Percentiles rank a stretch among this genome's conserved stretches.
phyloP scores from a whole-genome alignment of 30 jellyfish, hydroid and myxozoan genomes.

The Pseudorhiza aurosa region DNA sequence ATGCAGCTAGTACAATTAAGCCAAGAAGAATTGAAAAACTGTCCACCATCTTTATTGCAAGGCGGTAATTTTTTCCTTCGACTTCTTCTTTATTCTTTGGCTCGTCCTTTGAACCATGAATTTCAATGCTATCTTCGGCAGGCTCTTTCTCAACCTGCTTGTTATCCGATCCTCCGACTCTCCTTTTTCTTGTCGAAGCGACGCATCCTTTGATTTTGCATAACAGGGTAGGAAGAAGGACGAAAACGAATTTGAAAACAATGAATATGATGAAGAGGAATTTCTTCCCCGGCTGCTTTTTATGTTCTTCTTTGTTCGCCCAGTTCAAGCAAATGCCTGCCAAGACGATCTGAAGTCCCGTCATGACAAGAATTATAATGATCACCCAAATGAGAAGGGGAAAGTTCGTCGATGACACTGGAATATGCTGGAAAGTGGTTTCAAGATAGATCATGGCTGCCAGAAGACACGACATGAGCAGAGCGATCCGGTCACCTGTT shows the following conservation, averaged over 20 bases:
- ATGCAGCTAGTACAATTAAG: neutral
- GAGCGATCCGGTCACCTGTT: conserved; percentile 60
- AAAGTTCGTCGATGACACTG: conserved; percentile 22
- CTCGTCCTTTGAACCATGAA: neutral
- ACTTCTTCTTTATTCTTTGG: neutral
- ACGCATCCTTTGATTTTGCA: neutral
- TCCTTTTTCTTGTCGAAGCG: neutral
- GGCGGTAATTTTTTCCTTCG: conserved; percentile 2
- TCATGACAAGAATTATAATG: conserved; percentile 10
- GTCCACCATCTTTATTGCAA: conserved; percentile 33
- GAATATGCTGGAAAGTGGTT: conserved; percentile 43
- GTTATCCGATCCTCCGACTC: neutral
- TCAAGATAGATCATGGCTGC: conserved; percentile 46
- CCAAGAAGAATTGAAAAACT: conserved; percentile 17
- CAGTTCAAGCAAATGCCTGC: conserved; percentile 59
- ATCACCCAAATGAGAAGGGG: conserved; percentile 24
- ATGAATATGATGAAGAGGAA: conserved; percentile 6
- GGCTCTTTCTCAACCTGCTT: neutral
- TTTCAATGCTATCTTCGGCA: neutral
- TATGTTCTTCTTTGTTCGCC: conserved; percentile 37
- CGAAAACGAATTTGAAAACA: neutral
- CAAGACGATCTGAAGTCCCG: conserved; percentile 31
- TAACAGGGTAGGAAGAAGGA: neutral
- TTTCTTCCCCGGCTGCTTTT: conserved; percentile 41
- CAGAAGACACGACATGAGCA: conserved; percentile 48